A percentile compares a stretch with the other conserved stretches of the same genome.
phyloP scores from a whole-genome alignment of 2,113 vertebrate genomes.

The Emydura subglobosa region DNA sequence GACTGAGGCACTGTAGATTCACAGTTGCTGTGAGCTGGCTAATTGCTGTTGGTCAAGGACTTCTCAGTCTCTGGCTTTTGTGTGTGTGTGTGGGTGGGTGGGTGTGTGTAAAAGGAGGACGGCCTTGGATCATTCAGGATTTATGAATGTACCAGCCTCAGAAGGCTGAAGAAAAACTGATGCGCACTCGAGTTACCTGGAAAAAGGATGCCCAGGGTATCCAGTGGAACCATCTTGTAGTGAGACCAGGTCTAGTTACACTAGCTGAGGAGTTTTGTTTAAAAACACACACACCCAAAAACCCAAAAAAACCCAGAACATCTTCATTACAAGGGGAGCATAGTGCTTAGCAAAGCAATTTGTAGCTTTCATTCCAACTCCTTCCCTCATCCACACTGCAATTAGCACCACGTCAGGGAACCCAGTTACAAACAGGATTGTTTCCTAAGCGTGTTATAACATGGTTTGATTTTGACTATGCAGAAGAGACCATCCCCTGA shows the following conservation, averaged over 20 bases:
- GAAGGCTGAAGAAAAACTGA: neutral
- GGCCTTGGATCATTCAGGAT: conserved; percentile 4
- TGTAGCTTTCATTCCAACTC: neutral
- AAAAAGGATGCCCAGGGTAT: neutral
- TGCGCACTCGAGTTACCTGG: neutral
- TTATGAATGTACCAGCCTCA: neutral
- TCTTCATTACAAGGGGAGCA: accelerated
- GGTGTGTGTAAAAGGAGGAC: neutral
- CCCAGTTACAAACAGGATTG: accelerated
- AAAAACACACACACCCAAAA: neutral
- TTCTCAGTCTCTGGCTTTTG: neutral
- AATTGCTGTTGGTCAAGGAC: neutral
- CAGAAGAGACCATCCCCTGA: neutral
- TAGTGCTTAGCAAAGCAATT: accelerated
- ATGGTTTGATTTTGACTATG: accelerated
- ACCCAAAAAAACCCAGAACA: neutral
- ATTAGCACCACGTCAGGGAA: accelerated
- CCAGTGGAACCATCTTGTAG: accelerated
- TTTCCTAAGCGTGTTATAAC: neutral
- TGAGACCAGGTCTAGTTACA: accelerated
- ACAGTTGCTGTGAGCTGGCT: neutral
- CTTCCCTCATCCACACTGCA: accelerated
- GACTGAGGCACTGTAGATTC: neutral
- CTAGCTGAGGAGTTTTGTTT: neutral
- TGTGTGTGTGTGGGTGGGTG: neutral